A percentile compares a stretch with the other conserved stretches of the same genome.
Evolutionary conservation across 2,113 vertebrate species (phyloP).

Genomic region (Phaethon lepturus): DNA sequence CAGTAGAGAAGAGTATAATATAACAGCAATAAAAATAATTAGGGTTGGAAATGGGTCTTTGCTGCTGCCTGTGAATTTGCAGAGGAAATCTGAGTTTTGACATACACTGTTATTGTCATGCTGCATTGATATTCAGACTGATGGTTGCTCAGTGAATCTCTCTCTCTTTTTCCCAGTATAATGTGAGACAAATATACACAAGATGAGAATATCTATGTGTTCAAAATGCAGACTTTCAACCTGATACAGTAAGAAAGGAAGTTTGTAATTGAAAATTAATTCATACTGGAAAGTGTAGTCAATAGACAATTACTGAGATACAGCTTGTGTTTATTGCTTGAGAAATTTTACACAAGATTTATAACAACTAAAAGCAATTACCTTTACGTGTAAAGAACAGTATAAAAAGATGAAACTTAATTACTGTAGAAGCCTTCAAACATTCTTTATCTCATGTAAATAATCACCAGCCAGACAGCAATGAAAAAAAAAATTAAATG

Average conservation of each 20-base stretch:
- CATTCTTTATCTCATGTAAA: conserved; percentile 57
- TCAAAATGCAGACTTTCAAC: conserved; percentile 44
- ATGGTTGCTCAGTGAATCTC: not conserved
- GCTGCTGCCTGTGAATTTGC: conserved; percentile 10
- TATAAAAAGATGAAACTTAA: conserved; percentile 61
- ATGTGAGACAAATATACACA: conserved; percentile 40
- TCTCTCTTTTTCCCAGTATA: not conserved
- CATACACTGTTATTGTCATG: not conserved
- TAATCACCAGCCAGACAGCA: conserved; percentile 43
- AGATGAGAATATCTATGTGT: conserved; percentile 35
- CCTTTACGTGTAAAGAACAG: conserved; percentile 56
- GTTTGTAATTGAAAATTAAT: conserved; percentile 74
- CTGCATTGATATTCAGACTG: conserved; percentile 49
- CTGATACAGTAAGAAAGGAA: conserved; percentile 34
- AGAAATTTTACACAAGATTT: conserved; percentile 63
- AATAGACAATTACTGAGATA: conserved; percentile 74
- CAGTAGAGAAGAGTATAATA: not conserved
- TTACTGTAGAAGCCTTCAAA: conserved; percentile 55
- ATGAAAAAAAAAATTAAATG: not conserved
- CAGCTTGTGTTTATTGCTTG: conserved; percentile 65
- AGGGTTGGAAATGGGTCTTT: not conserved
- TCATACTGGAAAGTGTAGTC: conserved; percentile 63
- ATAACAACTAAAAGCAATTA: conserved; percentile 66
- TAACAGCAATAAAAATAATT: conserved; percentile 34
- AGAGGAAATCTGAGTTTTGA: conserved; percentile 33